Evolutionary conservation across 2,888 invertebrate genomes (phyloP).

Genomic region (Willowsia nigromaculata): DNA sequence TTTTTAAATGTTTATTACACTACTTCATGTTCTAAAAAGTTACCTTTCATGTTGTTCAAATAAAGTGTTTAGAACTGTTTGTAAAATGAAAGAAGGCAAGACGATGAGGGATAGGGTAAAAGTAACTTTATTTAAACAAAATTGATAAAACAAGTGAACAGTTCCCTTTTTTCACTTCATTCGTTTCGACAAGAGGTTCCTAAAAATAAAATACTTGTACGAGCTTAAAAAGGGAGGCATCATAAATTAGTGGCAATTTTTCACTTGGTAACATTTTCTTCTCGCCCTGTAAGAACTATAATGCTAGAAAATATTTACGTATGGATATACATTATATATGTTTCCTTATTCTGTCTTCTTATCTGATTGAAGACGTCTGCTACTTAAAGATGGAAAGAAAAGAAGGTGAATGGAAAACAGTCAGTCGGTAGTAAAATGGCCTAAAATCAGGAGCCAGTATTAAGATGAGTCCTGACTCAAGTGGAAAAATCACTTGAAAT

Average conservation of each 20-base stretch:
- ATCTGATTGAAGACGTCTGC: slow-evolving; percentile 60
- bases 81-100: background rate
- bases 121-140: slow-evolving; percentile 49
- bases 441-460: slow-evolving; percentile 60
- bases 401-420: slow-evolving; percentile 1
- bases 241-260: slow-evolving; percentile 74
- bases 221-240: slow-evolving; percentile 60
- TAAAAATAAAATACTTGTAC: slow-evolving; percentile 44
- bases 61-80: no score
- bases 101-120: slow-evolving; percentile 4
- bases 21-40: no score
- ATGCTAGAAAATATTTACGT: no score
- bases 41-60: no score
- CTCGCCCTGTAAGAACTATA: slow-evolving; percentile 30
- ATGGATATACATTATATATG: no score
- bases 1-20: no score
- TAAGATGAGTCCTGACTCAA: background rate
- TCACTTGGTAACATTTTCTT: slow-evolving; percentile 71
- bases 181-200: slow-evolving; percentile 39
- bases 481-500: slow-evolving; percentile 14
- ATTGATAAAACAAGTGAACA: slow-evolving; percentile 67
- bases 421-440: slow-evolving; percentile 39
- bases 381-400: background rate
- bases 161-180: slow-evolving; percentile 64
- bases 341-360: slow-evolving; percentile 14